Conservation (phyloP, 1,140 invertebrate genomes). For the Scaptomyza graminum region DNA sequence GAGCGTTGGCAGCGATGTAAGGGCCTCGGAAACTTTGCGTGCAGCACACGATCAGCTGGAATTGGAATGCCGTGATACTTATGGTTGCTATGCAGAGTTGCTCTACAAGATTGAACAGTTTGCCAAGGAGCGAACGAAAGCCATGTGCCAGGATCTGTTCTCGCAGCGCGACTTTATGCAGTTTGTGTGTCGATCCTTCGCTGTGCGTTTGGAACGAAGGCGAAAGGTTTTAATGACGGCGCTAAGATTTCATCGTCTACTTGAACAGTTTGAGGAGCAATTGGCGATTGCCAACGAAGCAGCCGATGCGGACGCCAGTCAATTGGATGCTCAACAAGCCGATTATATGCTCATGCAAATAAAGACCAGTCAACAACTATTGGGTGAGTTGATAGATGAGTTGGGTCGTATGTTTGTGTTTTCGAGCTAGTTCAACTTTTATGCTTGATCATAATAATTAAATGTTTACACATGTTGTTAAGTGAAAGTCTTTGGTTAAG, state of each 20-base stretch:
- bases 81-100: constrained; percentile 90
- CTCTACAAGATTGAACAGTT: constrained; percentile 88
- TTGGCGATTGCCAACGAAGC: constrained; percentile 85
- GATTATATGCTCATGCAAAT: constrained; percentile 86
- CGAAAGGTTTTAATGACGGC: constrained; percentile 91
- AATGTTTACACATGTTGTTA: constrained; percentile 10
- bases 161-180: constrained; percentile 91
- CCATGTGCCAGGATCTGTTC: constrained; percentile 85
- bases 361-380: constrained; percentile 85
- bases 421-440: not conserved
- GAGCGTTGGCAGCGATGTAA: constrained; percentile 89
- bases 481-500: constrained; percentile 28
- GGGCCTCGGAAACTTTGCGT: constrained; percentile 88
- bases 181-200: constrained; percentile 91
- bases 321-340: constrained; percentile 85
- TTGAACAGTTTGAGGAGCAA: constrained; percentile 89
- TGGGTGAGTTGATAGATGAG: constrained; percentile 83
- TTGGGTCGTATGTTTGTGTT: not conserved
- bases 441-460: constrained; percentile 18
- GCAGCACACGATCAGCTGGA: constrained; percentile 90
- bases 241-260: constrained; percentile 89
- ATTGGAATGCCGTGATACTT: constrained; percentile 90
- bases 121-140: constrained; percentile 83
- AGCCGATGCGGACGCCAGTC: constrained; percentile 65
- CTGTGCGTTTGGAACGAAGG: constrained; percentile 89